Evolutionary conservation across 2,113 vertebrate species (phyloP).

Genomic region (Xiphophorus couchianus): DNA sequence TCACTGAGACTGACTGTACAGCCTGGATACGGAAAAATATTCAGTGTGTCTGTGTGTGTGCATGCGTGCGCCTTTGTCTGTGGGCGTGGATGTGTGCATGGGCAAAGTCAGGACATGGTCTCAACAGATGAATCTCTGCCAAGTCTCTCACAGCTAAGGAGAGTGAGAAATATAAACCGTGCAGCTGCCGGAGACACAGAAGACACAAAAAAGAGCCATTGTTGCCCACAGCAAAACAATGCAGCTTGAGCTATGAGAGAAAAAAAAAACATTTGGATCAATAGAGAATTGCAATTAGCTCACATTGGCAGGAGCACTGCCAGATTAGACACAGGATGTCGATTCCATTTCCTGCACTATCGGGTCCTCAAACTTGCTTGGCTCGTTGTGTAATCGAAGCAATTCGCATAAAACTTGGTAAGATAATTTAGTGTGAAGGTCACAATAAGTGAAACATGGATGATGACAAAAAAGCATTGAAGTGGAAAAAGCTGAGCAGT

Average conservation of each 20-base stretch:
- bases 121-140: constrained; percentile 55
- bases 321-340: constrained; percentile 82
- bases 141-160: constrained; percentile 57
- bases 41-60: background rate
- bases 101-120: constrained; percentile 29
- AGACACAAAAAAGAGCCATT: constrained; percentile 69
- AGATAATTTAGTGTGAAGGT: constrained; percentile 38
- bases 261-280: constrained; percentile 71
- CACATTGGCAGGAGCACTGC: constrained; percentile 76
- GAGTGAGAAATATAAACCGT: constrained; percentile 61
- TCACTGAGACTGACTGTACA: constrained; percentile 10
- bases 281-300: constrained; percentile 82
- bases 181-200: constrained; percentile 68
- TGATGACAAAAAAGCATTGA: background rate
- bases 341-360: constrained; percentile 82
- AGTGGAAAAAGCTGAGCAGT: background rate
- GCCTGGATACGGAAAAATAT: constrained; percentile 6
- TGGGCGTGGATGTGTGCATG: background rate
- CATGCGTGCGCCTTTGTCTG: background rate
- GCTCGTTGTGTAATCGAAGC: constrained; percentile 68
- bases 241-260: constrained; percentile 65
- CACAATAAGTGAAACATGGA: constrained; percentile 7
- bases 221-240: constrained; percentile 73
- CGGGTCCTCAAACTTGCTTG: constrained; percentile 68
- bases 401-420: constrained; percentile 39